Conservation (phyloP, 1,140 invertebrate species). For the Cydia amplana region DNA sequence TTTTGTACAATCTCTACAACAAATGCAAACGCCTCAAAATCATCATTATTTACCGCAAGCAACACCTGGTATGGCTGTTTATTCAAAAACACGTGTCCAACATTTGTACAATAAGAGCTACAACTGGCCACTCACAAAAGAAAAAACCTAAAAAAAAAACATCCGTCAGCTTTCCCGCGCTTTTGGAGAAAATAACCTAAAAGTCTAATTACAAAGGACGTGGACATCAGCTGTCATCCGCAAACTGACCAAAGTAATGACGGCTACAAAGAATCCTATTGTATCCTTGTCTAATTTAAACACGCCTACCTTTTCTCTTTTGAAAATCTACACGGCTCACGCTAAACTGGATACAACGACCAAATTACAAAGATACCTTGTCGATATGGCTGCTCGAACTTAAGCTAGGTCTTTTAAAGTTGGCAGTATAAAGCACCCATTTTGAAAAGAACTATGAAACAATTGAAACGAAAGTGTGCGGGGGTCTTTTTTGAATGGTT, state of each 20-base stretch:
- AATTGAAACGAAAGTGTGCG: background rate
- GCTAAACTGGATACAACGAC: background rate
- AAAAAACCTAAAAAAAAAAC: background rate
- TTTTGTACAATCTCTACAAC: slow-evolving; percentile 12
- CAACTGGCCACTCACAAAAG: slow-evolving; percentile 28
- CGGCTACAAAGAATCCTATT: slow-evolving; percentile 26
- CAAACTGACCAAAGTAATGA: slow-evolving; percentile 32
- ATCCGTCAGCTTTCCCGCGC: slow-evolving; percentile 27
- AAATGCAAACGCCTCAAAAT: slow-evolving; percentile 11
- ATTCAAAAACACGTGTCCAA: slow-evolving; percentile 17
- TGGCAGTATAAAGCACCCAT: background rate
- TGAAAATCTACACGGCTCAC: background rate
- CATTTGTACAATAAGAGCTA: background rate
- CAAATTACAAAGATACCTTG: background rate
- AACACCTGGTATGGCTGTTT: slow-evolving; percentile 20
- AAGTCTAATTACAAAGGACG: slow-evolving; percentile 27
- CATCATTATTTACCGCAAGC: slow-evolving; percentile 26
- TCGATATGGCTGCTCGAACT: background rate
- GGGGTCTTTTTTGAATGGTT: background rate
- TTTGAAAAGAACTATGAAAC: background rate
- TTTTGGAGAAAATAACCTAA: slow-evolving; percentile 29
- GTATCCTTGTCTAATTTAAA: slow-evolving; percentile 12
- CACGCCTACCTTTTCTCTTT: background rate
- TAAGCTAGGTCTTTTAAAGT: background rate
- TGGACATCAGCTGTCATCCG: slow-evolving; percentile 28